A percentile compares a stretch with the other conserved stretches of the same genome.
Evolutionary conservation across 2,113 vertebrate genomes (phyloP).

Genomic region (Heterotilapia buettikoferi): DNA sequence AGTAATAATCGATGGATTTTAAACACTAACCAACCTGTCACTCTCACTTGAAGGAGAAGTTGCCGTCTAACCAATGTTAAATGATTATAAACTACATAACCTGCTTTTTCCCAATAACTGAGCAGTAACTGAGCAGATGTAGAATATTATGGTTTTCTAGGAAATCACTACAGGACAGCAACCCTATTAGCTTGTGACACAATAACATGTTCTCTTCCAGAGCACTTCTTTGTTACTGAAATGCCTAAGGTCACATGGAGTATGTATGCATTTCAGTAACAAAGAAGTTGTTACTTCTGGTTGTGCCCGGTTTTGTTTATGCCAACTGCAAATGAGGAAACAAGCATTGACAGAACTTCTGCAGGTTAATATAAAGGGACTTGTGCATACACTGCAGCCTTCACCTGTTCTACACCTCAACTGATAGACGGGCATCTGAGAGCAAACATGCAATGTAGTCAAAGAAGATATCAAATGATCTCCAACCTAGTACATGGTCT

Average conservation of each 20-base stretch:
- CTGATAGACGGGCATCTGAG: not conserved
- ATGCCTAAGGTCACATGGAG: not conserved
- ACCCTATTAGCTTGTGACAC: not conserved
- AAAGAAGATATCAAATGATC: not conserved
- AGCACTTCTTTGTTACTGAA: not conserved
- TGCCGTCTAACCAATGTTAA: accelerated
- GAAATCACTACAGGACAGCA: not conserved
- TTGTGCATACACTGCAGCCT: not conserved
- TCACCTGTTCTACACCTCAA: not conserved
- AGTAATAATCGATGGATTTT: not conserved
- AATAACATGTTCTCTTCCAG: not conserved
- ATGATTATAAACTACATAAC: not conserved
- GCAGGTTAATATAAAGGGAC: not conserved
- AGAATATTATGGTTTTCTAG: not conserved
- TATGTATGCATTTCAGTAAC: not conserved
- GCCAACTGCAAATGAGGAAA: not conserved
- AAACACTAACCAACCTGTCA: not conserved
- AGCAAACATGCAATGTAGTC: not conserved
- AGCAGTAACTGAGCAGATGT: not conserved
- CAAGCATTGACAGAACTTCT: not conserved
- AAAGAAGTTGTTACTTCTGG: not conserved
- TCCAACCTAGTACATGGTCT: not conserved
- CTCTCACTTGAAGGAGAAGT: not conserved
- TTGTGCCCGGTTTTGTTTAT: not conserved
- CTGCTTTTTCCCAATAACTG: not conserved